Percentiles rank a stretch among this genome's conserved stretches.
These are phyloP conservation scores for Diorhabda sublineata DNA, from an alignment of 1,140 invertebrate species.

Conservation along the genomic window DNA sequence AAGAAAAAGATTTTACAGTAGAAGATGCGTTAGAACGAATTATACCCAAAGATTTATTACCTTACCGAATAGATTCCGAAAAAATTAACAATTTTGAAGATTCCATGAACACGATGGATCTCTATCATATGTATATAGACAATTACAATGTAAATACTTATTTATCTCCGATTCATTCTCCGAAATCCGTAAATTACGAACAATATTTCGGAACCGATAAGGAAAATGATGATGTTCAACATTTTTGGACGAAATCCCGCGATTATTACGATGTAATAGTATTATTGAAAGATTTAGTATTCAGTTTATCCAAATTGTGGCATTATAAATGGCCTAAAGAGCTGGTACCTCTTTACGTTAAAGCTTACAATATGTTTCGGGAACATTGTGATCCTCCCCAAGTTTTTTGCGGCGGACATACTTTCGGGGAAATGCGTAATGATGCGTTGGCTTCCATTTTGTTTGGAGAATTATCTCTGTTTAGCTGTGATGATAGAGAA, in stretches of 20 bases:
- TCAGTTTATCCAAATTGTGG: slow-evolving; percentile 58
- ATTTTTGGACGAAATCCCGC: slow-evolving; percentile 57
- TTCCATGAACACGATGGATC: slow-evolving; percentile 61
- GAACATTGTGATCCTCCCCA: slow-evolving; percentile 55
- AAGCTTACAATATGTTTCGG: slow-evolving; percentile 55
- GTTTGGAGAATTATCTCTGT: slow-evolving; percentile 56
- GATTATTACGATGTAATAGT: slow-evolving; percentile 57
- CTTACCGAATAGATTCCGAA: slow-evolving; percentile 32
- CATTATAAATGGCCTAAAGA: slow-evolving; percentile 59
- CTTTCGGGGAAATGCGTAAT: slow-evolving; percentile 51
- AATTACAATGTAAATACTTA: slow-evolving; percentile 48
- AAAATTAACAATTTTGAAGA: slow-evolving; percentile 50
- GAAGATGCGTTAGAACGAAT: slow-evolving; percentile 60
- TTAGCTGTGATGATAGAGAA: slow-evolving; percentile 27
- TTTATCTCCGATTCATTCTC: slow-evolving; percentile 32
- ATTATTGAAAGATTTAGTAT: slow-evolving; percentile 57
- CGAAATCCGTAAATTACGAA: slow-evolving; percentile 33
- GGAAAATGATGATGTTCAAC: slow-evolving; percentile 61
- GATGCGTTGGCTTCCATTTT: slow-evolving; percentile 59
- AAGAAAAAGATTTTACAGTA: slow-evolving; percentile 60
- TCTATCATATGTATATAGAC: slow-evolving; percentile 59
- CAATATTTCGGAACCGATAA: slow-evolving; percentile 62
- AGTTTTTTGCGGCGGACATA: slow-evolving; percentile 48
- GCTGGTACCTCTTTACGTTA: slow-evolving; percentile 57
- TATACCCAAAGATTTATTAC: slow-evolving; percentile 57